Base-by-base conservation (phyloP, 64 coral and sea anemone species). In the Dendronephthya gigantea region DNA sequence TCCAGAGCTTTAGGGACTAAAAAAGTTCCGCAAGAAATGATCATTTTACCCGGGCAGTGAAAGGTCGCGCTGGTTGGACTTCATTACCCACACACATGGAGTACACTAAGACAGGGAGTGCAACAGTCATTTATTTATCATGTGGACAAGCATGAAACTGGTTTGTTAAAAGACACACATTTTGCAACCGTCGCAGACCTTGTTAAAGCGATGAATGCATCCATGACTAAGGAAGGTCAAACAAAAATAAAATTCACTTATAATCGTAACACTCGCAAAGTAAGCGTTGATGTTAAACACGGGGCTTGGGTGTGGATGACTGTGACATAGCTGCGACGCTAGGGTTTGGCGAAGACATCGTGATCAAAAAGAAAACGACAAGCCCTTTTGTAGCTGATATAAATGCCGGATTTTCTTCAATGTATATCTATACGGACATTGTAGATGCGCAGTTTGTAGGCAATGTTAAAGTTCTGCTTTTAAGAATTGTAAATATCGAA, bases 401-500 rank as follows among this genome's bases (percentile, higher is more conserved):
- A 14, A 40, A 40, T 23, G 83, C 40, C 14, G 55, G 83, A 33
- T 69, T 90, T 50, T 27, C 40, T 15, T 90, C 83, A 19, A 40
- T 90, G 16, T 85, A 85, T 22, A 43, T 90, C 0, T 90, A 90
- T 56, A 72, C 51, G 30, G 83, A 90, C 30, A 40, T 85, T 9
- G 83, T 90, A 33, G 89, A 90, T 10, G 65, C 83, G 7, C 89
- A 90, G 81, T 48, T 85, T 49, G 83, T 84, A 0, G 82, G 88
- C 1, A 59, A 85, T 49, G 68, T 29, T 19, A 85, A 40, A 34
- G 88, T 68, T 0, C 82, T 58, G 1, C 38, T 84, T 39, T 35
- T 89, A 10, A 47, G 88, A 25, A 58, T 90, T 29, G 48, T 90
- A 0, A 84, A 79, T 15, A 66, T 74, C 30, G 82, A 90, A 83